Evolutionary conservation across 1,140 invertebrate genomes (phyloP).

Genomic region (Drosophila azteca): DNA sequence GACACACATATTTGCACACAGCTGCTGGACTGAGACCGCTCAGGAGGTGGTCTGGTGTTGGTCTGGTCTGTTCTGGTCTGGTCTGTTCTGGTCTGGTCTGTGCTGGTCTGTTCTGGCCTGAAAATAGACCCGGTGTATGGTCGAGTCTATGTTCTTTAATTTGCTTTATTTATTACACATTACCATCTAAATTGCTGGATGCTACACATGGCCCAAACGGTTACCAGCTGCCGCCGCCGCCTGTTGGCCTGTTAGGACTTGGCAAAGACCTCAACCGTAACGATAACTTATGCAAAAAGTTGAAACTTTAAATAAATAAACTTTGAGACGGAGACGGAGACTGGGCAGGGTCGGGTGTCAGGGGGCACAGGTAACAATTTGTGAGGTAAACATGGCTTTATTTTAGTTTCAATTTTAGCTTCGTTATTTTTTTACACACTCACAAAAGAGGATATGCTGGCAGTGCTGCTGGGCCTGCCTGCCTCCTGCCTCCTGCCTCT

Average conservation of each 20-base stretch:
- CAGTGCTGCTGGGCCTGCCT: neutral
- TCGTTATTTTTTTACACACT: constrained; percentile 70
- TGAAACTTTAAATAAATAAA: constrained; percentile 81
- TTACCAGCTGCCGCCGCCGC: constrained; percentile 5
- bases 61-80: constrained; percentile 18
- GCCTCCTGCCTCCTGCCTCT: neutral
- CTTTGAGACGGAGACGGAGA: constrained; percentile 48
- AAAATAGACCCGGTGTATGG: constrained; percentile 3
- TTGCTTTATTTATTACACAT: constrained; percentile 67
- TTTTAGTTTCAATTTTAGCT: constrained; percentile 82
- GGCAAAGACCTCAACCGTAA: constrained; percentile 26
- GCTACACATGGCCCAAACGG: constrained; percentile 2
- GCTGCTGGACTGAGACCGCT: constrained; percentile 48
- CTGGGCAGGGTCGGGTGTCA: constrained; percentile 5
- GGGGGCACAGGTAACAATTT: constrained; percentile 70
- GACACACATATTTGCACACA: constrained; percentile 77
- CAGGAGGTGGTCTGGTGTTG: constrained; percentile 8
- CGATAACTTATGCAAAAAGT: constrained; percentile 71
- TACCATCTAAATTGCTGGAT: constrained; percentile 47
- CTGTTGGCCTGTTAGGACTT: constrained; percentile 10
- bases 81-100: neutral
- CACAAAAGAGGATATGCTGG: constrained; percentile 6
- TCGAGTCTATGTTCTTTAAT: constrained; percentile 52
- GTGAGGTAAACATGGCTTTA: constrained; percentile 79
- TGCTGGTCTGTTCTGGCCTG: too few relatives aligned